A percentile compares a stretch with the other conserved stretches of the same genome.
phyloP scores from a whole-genome alignment of 1,140 invertebrate species.

The Muscidifurax raptorellus region DNA sequence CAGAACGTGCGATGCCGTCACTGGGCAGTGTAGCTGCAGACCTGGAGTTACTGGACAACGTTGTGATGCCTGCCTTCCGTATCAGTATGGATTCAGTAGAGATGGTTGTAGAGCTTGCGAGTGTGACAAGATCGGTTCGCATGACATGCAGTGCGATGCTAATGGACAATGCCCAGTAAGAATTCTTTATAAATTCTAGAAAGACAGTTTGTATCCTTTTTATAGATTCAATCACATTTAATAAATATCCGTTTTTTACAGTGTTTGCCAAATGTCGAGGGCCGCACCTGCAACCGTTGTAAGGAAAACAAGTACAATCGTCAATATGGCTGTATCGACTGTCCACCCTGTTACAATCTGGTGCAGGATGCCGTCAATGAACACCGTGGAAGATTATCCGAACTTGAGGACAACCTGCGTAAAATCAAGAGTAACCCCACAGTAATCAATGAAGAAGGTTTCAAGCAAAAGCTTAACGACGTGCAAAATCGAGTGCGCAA shows the following conservation, averaged over 20 bases:
- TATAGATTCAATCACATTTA: background rate
- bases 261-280: slow-evolving; percentile 94
- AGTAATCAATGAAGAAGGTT: slow-evolving; percentile 89
- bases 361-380: slow-evolving; percentile 90
- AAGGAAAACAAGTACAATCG: slow-evolving; percentile 94
- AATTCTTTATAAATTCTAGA: background rate
- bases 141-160: slow-evolving; percentile 87
- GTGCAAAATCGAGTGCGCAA: slow-evolving; percentile 84
- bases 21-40: slow-evolving; percentile 92
- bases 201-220: background rate
- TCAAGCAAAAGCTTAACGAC: slow-evolving; percentile 84
- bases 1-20: slow-evolving; percentile 85
- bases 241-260: slow-evolving; percentile 55
- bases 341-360: slow-evolving; percentile 94
- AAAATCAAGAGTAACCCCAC: slow-evolving; percentile 85
- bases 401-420: slow-evolving; percentile 82
- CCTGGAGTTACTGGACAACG: slow-evolving; percentile 88
- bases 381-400: slow-evolving; percentile 86
- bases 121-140: slow-evolving; percentile 92
- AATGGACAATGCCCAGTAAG: slow-evolving; percentile 86
- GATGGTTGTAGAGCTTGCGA: slow-evolving; percentile 91
- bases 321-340: slow-evolving; percentile 90
- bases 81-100: slow-evolving; percentile 92
- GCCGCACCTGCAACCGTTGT: slow-evolving; percentile 92
- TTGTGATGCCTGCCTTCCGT: slow-evolving; percentile 89